Evolutionary conservation across 2,888 invertebrate species (phyloP), one percentile per base, ranked within the genome.

Genomic region (Dryobotodes eremita): DNA sequence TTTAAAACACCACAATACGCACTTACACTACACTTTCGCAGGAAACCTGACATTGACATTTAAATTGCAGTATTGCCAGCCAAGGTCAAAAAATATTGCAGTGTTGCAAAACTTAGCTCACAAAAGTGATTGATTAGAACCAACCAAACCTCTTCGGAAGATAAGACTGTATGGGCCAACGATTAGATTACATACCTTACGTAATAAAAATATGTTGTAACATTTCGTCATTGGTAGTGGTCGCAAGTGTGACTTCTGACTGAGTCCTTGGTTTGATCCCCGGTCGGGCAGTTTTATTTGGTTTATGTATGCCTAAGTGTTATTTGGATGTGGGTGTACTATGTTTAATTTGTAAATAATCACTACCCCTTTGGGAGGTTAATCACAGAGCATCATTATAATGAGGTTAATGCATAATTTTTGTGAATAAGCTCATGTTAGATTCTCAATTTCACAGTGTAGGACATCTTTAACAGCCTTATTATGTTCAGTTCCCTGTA

Each of bases 21-120:
- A 89, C 90, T 91, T 86, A 84, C 90, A 89, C 94, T 89, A 91
- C 91, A 92, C 86, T 86, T 91, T 86, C 89, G 91, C 86, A 94
- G 87, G 84, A 95, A 84, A 84, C 91, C 88, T 94, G 95, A 95
- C 94, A 95, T 90, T 95, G 95, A 95, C 95, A 95, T 94, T 92
- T 91, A n/a, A 83, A 57, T 64, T 75, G 46, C 59, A 68, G 75
- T 80, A 77, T 85, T 87, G 42, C 89, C 77, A 83, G 42, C 89
- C 77, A 83, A 81, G 88, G 71, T 71, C 80, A 71, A 80, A 79
- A 83, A 80, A 46, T 36, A 65, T 2, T 53, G 57, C 65, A 79
- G 62, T 72, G 65, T 79, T 84, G 65, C 79, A 55, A 66, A 59
- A 20, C 57, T 31, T 42, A 26, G 31, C n/a, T 20, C 8, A 8